These are phyloP conservation scores for Tenthredo notha DNA, from an alignment of 2,888 invertebrate genomes.

Conservation along the genomic window DNA sequence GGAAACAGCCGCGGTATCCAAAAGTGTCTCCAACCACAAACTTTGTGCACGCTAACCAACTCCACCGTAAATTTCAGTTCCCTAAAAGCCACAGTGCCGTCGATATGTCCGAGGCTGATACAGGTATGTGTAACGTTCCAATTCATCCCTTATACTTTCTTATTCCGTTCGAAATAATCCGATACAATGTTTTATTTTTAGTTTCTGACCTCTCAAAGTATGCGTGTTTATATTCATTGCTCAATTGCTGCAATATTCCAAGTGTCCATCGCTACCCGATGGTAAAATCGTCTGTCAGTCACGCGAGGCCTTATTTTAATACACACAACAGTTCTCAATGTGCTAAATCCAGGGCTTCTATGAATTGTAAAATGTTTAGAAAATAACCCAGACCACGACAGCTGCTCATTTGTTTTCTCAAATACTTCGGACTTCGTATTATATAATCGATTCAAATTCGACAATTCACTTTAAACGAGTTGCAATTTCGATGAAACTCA, in stretches of 20 bases:
- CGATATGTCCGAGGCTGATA: conserved; percentile 71
- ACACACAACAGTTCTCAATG: conserved; percentile 28
- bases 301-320: conserved; percentile 25
- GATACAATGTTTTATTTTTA: conserved; percentile 16
- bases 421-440: background rate
- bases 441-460: background rate
- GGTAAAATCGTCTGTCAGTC: conserved; percentile 31
- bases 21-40: conserved; percentile 68
- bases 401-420: background rate
- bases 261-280: conserved; percentile 37
- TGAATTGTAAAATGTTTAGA: conserved; percentile 6
- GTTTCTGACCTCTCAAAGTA: conserved; percentile 16
- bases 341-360: conserved; percentile 17
- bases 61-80: conserved; percentile 55
- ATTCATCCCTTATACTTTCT: too few relatives aligned
- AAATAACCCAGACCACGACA: background rate
- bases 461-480: background rate
- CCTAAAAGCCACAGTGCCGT: conserved; percentile 56
- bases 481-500: background rate
- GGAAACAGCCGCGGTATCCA: conserved; percentile 66
- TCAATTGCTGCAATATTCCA: conserved; percentile 21
- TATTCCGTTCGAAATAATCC: too few relatives aligned
- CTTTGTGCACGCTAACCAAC: conserved; percentile 46
- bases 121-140: conserved; percentile 62
- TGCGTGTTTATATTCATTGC: conserved; percentile 24